Evolutionary conservation across 1,140 invertebrate species (phyloP).

Genomic region (Matsumurasca onukii): DNA sequence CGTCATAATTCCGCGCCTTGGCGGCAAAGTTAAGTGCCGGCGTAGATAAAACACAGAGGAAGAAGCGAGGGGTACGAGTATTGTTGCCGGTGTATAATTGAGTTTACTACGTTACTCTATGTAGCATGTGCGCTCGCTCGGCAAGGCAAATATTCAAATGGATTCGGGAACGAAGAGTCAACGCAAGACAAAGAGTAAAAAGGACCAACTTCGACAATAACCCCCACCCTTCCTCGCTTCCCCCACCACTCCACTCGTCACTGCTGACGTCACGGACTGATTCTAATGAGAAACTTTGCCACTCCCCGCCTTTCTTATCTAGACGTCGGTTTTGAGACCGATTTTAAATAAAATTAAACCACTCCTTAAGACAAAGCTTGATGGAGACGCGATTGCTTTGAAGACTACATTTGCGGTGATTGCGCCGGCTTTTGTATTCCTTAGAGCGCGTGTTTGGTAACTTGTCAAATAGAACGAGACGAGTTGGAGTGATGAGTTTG

Average conservation of each 20-base stretch:
- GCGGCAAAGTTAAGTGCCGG: background rate
- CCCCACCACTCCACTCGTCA: background rate
- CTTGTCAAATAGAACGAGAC: too few relatives aligned
- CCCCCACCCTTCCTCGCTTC: conserved; percentile 1
- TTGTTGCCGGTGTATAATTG: conserved; percentile 17
- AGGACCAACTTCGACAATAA: conserved; percentile 16
- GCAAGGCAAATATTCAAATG: conserved; percentile 26
- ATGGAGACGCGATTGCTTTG: background rate
- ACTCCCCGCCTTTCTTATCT: conserved; percentile 20
- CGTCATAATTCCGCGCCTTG: too few relatives aligned
- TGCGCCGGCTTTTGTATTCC: too few relatives aligned
- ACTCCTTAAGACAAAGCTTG: conserved; percentile 20
- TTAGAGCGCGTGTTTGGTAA: too few relatives aligned
- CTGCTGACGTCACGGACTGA: background rate
- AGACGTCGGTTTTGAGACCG: conserved; percentile 12
- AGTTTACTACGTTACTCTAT: background rate
- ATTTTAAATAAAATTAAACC: conserved; percentile 27
- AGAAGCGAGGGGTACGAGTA: background rate
- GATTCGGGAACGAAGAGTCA: conserved; percentile 18
- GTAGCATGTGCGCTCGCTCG: background rate
- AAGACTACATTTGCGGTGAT: too few relatives aligned
- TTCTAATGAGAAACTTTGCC: conserved; percentile 20
- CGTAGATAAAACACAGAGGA: background rate
- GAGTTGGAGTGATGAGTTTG: too few relatives aligned
- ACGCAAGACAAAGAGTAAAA: conserved; percentile 17